These are phyloP conservation scores for Malacoctenus gilli DNA, from an alignment of 2,797 vertebrate species.

Conservation along the genomic window DNA sequence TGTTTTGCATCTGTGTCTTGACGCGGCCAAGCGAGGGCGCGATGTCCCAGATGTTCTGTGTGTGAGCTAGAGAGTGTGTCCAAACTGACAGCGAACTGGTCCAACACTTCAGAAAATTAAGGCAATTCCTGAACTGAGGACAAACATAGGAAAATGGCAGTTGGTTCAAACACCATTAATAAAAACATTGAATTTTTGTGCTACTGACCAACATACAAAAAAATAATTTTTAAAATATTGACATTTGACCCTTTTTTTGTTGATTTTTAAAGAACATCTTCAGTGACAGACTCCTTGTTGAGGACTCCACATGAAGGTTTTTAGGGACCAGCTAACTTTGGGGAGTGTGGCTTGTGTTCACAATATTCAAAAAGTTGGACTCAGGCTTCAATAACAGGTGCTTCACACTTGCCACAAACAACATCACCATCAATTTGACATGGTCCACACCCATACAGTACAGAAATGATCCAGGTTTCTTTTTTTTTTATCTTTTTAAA, in stretches of 20 bases:
- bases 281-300: constrained; percentile 48
- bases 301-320: constrained; percentile 48
- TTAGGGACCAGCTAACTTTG: constrained; percentile 61
- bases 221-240: constrained; percentile 76
- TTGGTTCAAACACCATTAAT: constrained; percentile 74
- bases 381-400: constrained; percentile 68
- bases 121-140: constrained; percentile 82
- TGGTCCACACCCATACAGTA: constrained; percentile 71
- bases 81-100: constrained; percentile 59
- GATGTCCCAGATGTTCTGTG: constrained; percentile 1
- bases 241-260: constrained; percentile 52
- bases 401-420: constrained; percentile 71
- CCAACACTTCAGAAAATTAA: constrained; percentile 80
- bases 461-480: constrained; percentile 60
- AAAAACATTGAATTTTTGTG: constrained; percentile 79
- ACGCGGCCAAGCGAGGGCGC: too few species aligned
- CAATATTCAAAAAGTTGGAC: constrained; percentile 64
- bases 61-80: constrained; percentile 46
- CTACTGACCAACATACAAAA: constrained; percentile 83
- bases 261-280: constrained; percentile 59
- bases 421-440: constrained; percentile 63
- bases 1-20: too few species aligned
- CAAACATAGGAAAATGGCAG: constrained; percentile 79
- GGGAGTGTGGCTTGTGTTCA: constrained; percentile 61
- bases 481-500: constrained; percentile 45